phyloP scores from a whole-genome alignment of 2,797 vertebrate genomes.

The Siniperca scherzeri region DNA sequence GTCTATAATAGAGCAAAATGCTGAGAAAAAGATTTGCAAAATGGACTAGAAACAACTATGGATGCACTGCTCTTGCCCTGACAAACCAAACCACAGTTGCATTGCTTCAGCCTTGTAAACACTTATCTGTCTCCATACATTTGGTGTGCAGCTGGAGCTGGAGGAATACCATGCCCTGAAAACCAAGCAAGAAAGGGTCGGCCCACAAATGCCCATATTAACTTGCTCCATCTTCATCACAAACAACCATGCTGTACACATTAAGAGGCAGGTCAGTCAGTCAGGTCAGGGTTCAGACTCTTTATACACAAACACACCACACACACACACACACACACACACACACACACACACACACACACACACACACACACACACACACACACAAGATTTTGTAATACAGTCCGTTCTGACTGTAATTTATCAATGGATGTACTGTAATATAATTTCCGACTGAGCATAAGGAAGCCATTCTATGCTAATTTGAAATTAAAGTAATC shows the following conservation, averaged over 20 bases:
- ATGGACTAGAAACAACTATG: background rate
- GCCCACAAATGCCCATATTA: background rate
- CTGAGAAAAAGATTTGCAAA: background rate
- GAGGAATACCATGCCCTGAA: background rate
- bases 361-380: conserved; percentile 10
- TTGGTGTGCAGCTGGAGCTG: background rate
- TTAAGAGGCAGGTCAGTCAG: conserved; percentile 2
- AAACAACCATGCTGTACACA: conserved; percentile 5
- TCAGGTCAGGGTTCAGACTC: conserved; percentile 16
- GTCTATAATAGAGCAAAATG: background rate
- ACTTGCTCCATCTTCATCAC: background rate
- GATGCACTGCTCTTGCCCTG: background rate
- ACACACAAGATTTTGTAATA: conserved; percentile 17
- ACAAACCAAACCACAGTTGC: background rate
- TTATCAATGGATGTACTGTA: conserved; percentile 26
- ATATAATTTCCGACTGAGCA: conserved; percentile 53
- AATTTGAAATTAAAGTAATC: conserved; percentile 59
- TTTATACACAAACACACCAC: conserved; percentile 1
- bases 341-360: conserved; percentile 3
- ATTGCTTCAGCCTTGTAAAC: background rate
- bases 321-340: conserved; percentile 5
- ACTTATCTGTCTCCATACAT: background rate
- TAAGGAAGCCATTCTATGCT: conserved; percentile 35
- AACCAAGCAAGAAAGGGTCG: background rate
- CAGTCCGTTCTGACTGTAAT: conserved; percentile 30